phyloP scores from a whole-genome alignment of 1,140 invertebrate genomes.

The Drosophila sp. region DNA sequence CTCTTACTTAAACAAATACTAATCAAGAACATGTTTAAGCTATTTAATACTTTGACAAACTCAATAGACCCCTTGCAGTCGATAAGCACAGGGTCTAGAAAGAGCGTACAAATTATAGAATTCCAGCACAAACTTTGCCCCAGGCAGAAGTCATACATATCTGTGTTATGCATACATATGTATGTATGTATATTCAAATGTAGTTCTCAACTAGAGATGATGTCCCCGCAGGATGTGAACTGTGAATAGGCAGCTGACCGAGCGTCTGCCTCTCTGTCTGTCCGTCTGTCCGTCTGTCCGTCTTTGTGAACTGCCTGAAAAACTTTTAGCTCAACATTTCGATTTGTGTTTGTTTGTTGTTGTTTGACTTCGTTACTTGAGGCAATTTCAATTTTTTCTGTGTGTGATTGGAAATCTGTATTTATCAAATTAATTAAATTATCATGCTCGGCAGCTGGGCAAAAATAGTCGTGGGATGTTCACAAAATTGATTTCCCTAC shows the following conservation, averaged over 20 bases:
- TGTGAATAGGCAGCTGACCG: too few species aligned
- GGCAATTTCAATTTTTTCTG: constrained; percentile 12
- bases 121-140: constrained; percentile 24
- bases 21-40: too few species aligned
- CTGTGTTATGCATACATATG: neutral
- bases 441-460: constrained; percentile 10
- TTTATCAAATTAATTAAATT: constrained; percentile 39
- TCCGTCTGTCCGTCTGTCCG: constrained; percentile 1
- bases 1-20: too few species aligned
- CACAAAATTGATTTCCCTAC: too few species aligned
- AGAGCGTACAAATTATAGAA: constrained; percentile 35
- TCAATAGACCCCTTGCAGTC: too few species aligned
- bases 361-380: constrained; percentile 4
- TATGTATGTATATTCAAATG: constrained; percentile 1
- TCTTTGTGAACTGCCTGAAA: constrained; percentile 6
- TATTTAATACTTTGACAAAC: too few species aligned
- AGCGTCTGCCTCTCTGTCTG: neutral
- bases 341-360: constrained; percentile 13
- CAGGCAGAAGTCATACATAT: constrained; percentile 6
- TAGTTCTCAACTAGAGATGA: too few species aligned
- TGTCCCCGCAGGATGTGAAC: neutral
- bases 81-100: too few species aligned
- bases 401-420: constrained; percentile 19
- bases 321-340: constrained; percentile 32
- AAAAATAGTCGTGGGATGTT: too few species aligned